Base-by-base conservation (phyloP, 2,113 vertebrate genomes). In the Orthonyx spaldingii region DNA sequence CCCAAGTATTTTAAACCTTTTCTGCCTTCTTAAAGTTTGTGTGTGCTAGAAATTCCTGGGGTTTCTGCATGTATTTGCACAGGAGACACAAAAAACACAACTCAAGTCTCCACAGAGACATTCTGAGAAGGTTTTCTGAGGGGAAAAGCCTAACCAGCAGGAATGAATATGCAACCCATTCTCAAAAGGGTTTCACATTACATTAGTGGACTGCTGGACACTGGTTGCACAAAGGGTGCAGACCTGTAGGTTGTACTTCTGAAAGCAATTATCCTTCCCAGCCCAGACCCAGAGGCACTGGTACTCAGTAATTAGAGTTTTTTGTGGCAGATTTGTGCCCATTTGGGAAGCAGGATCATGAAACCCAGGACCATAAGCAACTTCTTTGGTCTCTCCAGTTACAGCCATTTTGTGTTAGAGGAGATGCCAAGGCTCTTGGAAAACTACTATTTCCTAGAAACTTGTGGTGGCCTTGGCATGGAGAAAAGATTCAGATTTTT, bases 381-480 rank as follows among this genome's bases (percentile, higher is more conserved):
- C 2, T 76, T 90, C 3, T 64, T 83, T 69, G 2, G 14, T 76
- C 49, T 41, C 6, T 30, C 57, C 42, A 42, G 24, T 41, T 80
- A 26, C 23, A 32, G n/a, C 3, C 1, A 0, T 1, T 56, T 30
- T 30, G 3, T 68, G 11, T 88, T 42, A 55, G 8, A n/a, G 37
- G 20, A 50, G 18, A 60, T 3, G 1, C 17, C n/a, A 86, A n/a
- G 9, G 37, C 11, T 89, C 10, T 68, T 59, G 30, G n/a, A 64
- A 86, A 80, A 46, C 22, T 19, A 30, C 9, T 42, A 37, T 37
- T 66, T 88, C 17, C 53, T 37, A 37, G 28, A 23, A 53, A 42
- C 41, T 42, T 42, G 14, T 42, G 14, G 1, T 46, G n/a, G 21
- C 23, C 14, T 50, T 37, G 32, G 18, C 13, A 52, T 47, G 23